Conservation (phyloP, 2,888 invertebrate genomes). For the Tachina fera region DNA sequence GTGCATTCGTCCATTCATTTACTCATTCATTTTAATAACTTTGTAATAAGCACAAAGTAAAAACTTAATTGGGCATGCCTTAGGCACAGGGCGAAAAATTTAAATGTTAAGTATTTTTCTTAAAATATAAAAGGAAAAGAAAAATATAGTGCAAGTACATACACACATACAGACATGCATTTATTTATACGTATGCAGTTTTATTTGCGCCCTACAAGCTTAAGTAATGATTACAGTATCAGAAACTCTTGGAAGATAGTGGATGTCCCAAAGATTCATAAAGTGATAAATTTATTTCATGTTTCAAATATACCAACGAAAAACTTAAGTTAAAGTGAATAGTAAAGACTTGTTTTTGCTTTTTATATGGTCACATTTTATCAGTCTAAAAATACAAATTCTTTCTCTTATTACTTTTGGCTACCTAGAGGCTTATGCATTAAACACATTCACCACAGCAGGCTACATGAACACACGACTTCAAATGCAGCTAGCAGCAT, state of each 20-base stretch:
- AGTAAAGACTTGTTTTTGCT: too few relatives aligned
- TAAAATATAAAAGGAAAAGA: slow-evolving; percentile 17
- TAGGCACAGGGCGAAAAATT: slow-evolving; percentile 48
- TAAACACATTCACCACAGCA: too few relatives aligned
- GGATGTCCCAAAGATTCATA: too few relatives aligned
- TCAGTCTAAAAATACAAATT: too few relatives aligned
- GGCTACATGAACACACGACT: too few relatives aligned
- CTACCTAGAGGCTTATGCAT: too few relatives aligned
- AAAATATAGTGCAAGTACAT: not conserved
- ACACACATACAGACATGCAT: not conserved
- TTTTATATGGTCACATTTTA: too few relatives aligned
- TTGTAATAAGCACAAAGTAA: slow-evolving; percentile 66
- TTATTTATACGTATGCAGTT: not conserved
- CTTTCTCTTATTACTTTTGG: too few relatives aligned
- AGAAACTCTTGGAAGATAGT: not conserved
- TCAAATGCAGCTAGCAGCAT: too few relatives aligned
- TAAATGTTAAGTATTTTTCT: slow-evolving; percentile 58
- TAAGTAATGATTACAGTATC: not conserved
- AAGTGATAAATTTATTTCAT: too few relatives aligned
- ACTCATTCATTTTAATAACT: slow-evolving; percentile 61
- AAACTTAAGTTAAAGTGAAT: too few relatives aligned
- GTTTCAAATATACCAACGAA: too few relatives aligned
- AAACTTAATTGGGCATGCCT: slow-evolving; percentile 68
- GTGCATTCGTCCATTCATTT: slow-evolving; percentile 33
- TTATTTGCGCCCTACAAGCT: slow-evolving; percentile 1